These are phyloP conservation scores for Pachycephala philippinensis DNA, from an alignment of 2,113 vertebrate genomes.

Conservation along the genomic window DNA sequence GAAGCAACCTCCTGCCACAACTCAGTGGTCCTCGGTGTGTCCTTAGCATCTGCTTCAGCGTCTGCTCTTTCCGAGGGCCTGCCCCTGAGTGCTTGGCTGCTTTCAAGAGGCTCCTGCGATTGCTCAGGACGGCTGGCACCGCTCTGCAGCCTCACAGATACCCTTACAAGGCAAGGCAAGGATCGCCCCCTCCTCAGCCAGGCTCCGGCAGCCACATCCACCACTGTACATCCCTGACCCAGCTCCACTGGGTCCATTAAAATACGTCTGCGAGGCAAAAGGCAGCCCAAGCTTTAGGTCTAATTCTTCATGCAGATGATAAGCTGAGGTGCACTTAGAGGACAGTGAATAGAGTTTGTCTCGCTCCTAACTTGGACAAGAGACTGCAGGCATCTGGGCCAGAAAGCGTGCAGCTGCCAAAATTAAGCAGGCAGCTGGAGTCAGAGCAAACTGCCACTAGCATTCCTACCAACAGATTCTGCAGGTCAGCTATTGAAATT, in stretches of 20 bases:
- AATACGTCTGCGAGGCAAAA: background rate
- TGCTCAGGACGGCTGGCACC: background rate
- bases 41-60: background rate
- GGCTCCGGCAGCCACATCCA: background rate
- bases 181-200: rapidly evolving
- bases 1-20: background rate
- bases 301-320: background rate
- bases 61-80: background rate
- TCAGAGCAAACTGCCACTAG: background rate
- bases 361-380: slow-evolving; percentile 28
- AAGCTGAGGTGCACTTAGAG: background rate
- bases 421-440: background rate
- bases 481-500: slow-evolving; percentile 29
- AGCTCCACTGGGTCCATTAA: background rate
- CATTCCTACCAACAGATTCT: slow-evolving; percentile 2
- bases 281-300: background rate
- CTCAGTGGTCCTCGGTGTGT: background rate
- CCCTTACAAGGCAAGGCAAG: background rate
- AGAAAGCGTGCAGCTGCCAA: background rate
- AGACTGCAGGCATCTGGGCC: background rate
- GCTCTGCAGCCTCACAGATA: rapidly evolving
- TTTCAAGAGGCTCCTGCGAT: background rate
- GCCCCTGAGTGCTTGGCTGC: background rate
- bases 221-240: background rate
- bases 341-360: background rate